These are phyloP conservation scores for Halesus radiatus DNA, from an alignment of 1,140 invertebrate genomes.

Conservation along the genomic window DNA sequence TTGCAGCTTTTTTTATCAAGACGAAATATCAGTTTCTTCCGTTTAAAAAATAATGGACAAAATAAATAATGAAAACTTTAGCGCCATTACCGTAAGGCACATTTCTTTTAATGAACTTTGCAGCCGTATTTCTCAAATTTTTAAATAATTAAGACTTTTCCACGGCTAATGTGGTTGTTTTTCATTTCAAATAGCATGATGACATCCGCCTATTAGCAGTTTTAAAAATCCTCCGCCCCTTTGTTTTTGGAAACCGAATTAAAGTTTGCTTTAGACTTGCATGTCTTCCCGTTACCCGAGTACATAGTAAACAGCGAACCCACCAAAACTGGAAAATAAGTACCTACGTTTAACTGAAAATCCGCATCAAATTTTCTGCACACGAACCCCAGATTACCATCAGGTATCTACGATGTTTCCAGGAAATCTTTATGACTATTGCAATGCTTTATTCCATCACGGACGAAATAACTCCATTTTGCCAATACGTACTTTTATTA, in stretches of 20 bases:
- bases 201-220: neutral
- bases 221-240: neutral
- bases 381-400: constrained; percentile 9
- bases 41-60: too few relatives aligned
- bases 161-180: neutral
- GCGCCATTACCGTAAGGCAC: too few relatives aligned
- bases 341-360: constrained; percentile 14
- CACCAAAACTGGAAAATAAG: constrained; percentile 19
- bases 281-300: neutral
- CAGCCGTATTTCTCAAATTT: too few relatives aligned
- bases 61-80: too few relatives aligned
- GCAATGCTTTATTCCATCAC: neutral
- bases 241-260: constrained; percentile 11
- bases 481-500: neutral
- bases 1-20: too few relatives aligned
- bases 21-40: too few relatives aligned
- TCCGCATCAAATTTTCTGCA: constrained; percentile 8
- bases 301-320: neutral
- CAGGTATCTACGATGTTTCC: constrained; percentile 6
- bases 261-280: constrained; percentile 15
- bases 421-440: constrained; percentile 16
- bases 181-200: neutral
- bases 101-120: too few relatives aligned
- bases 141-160: too few relatives aligned
- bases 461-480: too few relatives aligned